Base-by-base conservation (phyloP, 2,113 vertebrate genomes). In the Podilymbus podiceps region DNA sequence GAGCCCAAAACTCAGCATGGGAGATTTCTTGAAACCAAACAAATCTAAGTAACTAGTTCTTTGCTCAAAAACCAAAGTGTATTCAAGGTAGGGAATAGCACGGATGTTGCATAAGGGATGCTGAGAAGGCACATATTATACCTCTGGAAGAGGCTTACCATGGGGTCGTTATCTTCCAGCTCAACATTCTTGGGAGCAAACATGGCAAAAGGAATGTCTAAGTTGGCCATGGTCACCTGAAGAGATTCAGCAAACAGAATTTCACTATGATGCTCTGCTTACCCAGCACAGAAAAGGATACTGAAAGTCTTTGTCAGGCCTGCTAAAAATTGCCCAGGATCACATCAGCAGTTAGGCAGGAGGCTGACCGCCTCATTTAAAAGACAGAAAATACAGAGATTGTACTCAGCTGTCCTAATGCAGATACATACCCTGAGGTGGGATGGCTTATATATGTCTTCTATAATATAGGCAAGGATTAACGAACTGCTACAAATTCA, bases 161-260 rank as follows among this genome's bases (percentile, higher is more conserved):
- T 99, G 77, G 98, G 98, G 96, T 99, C 99, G 4, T 98, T 98
- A 88, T 99, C 99, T 97, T 99, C 99, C 6, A 98, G 96, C 93
- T 99, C 99, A 96, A 98, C 97, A 81, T 98, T 98, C 97, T 98
- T 99, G 88, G 99, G 98, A 97, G 98, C 99, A 97, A 99, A 99
- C 58, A 99, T 99, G 91, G 99, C 99, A 96, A 99, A 99, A 42
- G 99, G 99, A 97, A 99, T 98, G 97, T 99, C 99, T 97, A 99
- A 98, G 97, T 98, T 98, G 77, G 99, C 98, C 92, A 99, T 98
- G 53, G 99, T 99, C 95, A 99, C 98, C 99, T 99, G 96, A 81
- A 94, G 94, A 96, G 95, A 97, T 75, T 88, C 22, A 86, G 91
- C 73, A 97, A 92, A 92, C 49, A 96, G 52, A 93, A 90, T 60